Evolutionary conservation across 2,888 invertebrate genomes (phyloP).

Genomic region (Drosophila paramelanica): DNA sequence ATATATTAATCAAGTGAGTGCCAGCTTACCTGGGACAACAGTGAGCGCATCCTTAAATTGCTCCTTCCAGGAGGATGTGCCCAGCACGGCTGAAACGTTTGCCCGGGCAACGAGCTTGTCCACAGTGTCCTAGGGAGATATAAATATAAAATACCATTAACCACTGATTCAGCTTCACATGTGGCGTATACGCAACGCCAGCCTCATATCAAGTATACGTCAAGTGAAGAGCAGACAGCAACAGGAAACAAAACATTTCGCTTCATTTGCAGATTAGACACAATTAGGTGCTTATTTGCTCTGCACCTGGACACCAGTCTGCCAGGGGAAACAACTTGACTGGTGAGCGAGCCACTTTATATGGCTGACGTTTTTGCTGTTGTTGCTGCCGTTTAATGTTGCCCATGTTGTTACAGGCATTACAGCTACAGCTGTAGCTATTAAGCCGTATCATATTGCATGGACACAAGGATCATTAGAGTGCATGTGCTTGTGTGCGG

Average conservation of each 20-base stretch:
- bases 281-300: constrained; percentile 59
- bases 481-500: background rate
- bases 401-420: background rate
- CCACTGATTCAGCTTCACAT: background rate
- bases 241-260: constrained; percentile 30
- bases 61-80: constrained; percentile 99
- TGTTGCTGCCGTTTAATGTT: constrained; percentile 2
- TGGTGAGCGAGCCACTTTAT: constrained; percentile 20
- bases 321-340: constrained; percentile 24
- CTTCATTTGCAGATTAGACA: constrained; percentile 56
- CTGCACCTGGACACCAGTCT: constrained; percentile 34
- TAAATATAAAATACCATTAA: constrained; percentile 1
- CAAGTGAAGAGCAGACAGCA: constrained; percentile 12
- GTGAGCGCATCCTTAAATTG: constrained; percentile 99
- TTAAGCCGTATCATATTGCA: constrained; percentile 16
- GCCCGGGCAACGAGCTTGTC: constrained; percentile 99
- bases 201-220: constrained; percentile 48
- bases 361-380: background rate
- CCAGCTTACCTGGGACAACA: constrained; percentile 91
- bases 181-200: constrained; percentile 22
- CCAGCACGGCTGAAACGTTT: constrained; percentile 96
- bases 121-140: constrained; percentile 92
- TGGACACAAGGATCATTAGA: constrained; percentile 14
- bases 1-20: too few relatives aligned
- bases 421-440: constrained; percentile 10